These are phyloP conservation scores for Notothenia coriiceps DNA, from an alignment of 2,113 vertebrate genomes.

Conservation along the genomic window DNA sequence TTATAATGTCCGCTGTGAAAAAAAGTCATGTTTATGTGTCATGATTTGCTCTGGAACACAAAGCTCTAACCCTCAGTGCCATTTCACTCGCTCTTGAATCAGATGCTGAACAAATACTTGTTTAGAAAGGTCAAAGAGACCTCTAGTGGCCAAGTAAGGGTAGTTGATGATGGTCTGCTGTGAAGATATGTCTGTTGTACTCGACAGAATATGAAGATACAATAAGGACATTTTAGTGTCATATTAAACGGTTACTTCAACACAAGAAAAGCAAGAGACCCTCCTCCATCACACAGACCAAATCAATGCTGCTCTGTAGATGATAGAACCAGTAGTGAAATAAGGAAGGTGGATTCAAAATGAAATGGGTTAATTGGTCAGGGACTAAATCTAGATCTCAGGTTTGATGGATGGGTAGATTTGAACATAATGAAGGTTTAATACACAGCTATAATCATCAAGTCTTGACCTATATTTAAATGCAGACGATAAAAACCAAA, in stretches of 20 bases:
- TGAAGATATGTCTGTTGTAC: neutral
- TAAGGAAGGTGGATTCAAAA: neutral
- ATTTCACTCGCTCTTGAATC: no score
- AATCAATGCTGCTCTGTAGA: neutral
- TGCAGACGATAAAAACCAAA: neutral
- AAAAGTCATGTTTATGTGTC: no score
- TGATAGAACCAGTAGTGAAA: neutral
- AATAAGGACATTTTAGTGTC: neutral
- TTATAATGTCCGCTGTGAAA: no score
- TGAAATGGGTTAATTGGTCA: neutral
- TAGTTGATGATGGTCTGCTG: neutral
- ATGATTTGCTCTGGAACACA: no score
- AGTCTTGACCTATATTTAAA: neutral
- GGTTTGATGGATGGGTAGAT: neutral
- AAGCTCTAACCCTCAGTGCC: no score
- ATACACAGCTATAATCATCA: no score
- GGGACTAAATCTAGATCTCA: neutral
- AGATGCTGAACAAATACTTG: neutral
- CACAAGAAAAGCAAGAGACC: no score
- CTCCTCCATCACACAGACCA: neutral
- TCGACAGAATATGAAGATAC: neutral
- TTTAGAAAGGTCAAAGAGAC: neutral
- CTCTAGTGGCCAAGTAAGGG: slow-evolving; percentile 41
- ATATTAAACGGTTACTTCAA: neutral
- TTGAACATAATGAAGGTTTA: neutral